Percentiles rank a stretch among this genome's conserved stretches.
These are phyloP conservation scores for Nyctalus aviator DNA, from an alignment of 2,797 vertebrate species.

Conservation along the genomic window DNA sequence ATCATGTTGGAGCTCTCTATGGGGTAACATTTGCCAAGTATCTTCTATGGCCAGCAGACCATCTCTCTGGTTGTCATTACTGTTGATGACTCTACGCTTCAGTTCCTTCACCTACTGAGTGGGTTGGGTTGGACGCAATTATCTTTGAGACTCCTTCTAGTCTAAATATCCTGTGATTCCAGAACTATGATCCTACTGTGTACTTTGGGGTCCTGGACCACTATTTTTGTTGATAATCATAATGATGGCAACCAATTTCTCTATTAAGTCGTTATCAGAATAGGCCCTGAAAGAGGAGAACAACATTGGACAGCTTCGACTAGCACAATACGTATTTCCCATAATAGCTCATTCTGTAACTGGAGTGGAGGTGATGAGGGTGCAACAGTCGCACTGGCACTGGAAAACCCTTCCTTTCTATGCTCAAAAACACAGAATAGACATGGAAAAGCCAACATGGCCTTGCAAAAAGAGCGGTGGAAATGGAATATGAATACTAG, in stretches of 20 bases:
- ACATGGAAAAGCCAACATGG: background rate
- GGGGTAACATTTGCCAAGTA: background rate
- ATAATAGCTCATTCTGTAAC: conserved; percentile 4
- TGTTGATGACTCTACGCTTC: conserved; percentile 35
- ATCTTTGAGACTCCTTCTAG: conserved; percentile 2
- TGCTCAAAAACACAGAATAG: background rate
- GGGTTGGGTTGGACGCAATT: background rate
- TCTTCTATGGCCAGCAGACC: background rate
- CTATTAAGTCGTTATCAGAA: conserved; percentile 22
- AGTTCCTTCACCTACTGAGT: conserved; percentile 16
- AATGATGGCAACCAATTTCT: conserved; percentile 13
- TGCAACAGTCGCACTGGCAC: background rate
- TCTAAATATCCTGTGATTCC: conserved; percentile 38
- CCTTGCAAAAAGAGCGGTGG: background rate
- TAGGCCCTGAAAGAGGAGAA: background rate
- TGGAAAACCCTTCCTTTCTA: conserved; percentile 7
- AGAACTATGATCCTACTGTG: background rate
- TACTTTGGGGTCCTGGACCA: background rate
- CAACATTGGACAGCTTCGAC: background rate
- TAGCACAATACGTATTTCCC: background rate
- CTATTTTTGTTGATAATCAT: conserved; percentile 1
- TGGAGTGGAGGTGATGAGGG: background rate
- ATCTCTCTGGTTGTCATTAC: background rate
- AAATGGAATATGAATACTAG: conserved; percentile 25
- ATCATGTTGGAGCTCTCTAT: background rate